Evolutionary conservation across 2,113 vertebrate genomes (phyloP).

Genomic region (Eptesicus fuscus): DNA sequence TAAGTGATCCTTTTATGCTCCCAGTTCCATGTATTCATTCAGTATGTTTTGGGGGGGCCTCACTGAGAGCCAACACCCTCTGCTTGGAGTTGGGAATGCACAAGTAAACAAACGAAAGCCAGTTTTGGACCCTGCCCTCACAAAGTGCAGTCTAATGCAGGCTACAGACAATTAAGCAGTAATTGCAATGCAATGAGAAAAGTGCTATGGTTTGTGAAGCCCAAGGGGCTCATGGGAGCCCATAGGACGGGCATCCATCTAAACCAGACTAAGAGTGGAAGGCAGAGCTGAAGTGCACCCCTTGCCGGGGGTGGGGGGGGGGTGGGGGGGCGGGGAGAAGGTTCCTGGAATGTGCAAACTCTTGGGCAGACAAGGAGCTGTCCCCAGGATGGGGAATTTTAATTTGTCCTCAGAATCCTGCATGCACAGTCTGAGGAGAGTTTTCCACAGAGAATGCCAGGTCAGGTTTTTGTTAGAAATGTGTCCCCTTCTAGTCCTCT

Average conservation of each 20-base stretch:
- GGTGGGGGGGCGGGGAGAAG: too few relatives aligned
- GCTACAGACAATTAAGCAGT: not conserved
- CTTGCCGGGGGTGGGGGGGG: too few relatives aligned
- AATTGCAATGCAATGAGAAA: not conserved
- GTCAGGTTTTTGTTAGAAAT: not conserved
- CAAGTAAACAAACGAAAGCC: not conserved
- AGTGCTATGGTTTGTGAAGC: not conserved
- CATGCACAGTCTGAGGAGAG: not conserved
- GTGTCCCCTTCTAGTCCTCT: not conserved
- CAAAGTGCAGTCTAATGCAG: not conserved
- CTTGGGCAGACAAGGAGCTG: not conserved
- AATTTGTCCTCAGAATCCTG: not conserved
- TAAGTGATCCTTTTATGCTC: accelerated
- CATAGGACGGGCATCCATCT: not conserved
- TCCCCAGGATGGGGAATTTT: not conserved
- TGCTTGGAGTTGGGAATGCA: not conserved
- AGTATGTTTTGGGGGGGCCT: not conserved
- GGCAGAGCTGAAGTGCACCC: too few relatives aligned
- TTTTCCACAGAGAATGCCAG: not conserved
- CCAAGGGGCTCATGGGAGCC: not conserved
- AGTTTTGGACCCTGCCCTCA: not conserved
- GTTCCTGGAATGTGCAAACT: not conserved
- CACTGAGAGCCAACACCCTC: not conserved
- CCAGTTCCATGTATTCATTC: not conserved
- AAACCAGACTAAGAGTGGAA: not conserved